Conservation (phyloP, 2,113 vertebrate genomes). For the Terrapene triunguis region DNA sequence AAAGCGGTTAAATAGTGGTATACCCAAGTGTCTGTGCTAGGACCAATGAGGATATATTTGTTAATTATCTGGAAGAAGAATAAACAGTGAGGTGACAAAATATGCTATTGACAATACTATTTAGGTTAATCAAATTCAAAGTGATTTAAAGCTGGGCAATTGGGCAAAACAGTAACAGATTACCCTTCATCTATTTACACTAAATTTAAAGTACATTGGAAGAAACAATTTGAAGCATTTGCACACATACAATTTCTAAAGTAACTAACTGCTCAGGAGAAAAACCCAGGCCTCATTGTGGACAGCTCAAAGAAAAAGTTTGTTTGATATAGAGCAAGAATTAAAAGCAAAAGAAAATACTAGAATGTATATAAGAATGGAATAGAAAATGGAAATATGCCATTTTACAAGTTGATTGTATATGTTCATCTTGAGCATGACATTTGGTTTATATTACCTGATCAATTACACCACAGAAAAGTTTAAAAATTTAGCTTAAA, state of each 20-base stretch:
- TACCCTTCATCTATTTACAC: too few relatives aligned
- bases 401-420: neutral
- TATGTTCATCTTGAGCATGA: neutral
- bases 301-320: accelerated
- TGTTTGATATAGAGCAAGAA: accelerated
- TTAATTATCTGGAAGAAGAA: neutral
- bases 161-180: accelerated
- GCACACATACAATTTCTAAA: neutral
- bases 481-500: neutral
- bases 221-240: accelerated
- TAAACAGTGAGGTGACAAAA: neutral
- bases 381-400: neutral
- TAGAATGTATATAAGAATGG: neutral
- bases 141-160: neutral
- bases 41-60: neutral
- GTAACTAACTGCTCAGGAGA: neutral
- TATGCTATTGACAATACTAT: neutral
- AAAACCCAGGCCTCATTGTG: accelerated
- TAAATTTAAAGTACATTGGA: neutral
- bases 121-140: neutral
- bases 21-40: neutral
- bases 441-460: neutral
- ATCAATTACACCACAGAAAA: neutral
- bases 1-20: neutral
- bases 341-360: accelerated